Conservation (phyloP, 1,140 invertebrate genomes). For the Coptotermes formosanus region DNA sequence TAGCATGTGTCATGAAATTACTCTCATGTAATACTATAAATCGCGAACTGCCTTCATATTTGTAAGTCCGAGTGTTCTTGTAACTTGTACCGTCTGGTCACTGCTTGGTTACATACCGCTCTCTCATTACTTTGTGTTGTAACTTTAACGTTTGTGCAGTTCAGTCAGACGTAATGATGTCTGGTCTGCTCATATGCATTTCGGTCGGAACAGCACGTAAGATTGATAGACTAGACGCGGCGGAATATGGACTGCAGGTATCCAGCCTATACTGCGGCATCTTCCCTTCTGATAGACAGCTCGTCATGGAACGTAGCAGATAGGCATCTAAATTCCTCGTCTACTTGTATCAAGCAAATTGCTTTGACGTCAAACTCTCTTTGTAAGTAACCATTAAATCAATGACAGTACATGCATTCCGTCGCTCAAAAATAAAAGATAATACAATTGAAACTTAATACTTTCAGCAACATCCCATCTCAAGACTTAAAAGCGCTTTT, state of each 20-base stretch:
- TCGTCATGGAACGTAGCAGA: background rate
- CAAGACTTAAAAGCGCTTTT: background rate
- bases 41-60: no score
- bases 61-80: no score
- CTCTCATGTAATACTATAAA: no score
- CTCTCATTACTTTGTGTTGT: no score
- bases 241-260: background rate
- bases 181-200: background rate
- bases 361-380: background rate
- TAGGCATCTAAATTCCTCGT: background rate
- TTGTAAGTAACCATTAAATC: background rate
- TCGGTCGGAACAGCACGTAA: background rate
- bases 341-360: conserved; percentile 8
- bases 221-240: background rate
- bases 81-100: no score
- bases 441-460: background rate
- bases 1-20: no score
- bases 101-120: no score
- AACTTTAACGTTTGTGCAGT: no score
- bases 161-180: background rate
- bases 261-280: background rate
- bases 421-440: background rate
- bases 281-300: background rate
- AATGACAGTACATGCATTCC: background rate
- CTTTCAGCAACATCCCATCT: background rate